Evolutionary conservation across 1,140 invertebrate species (phyloP).

Genomic region (Triops cancriformis): DNA sequence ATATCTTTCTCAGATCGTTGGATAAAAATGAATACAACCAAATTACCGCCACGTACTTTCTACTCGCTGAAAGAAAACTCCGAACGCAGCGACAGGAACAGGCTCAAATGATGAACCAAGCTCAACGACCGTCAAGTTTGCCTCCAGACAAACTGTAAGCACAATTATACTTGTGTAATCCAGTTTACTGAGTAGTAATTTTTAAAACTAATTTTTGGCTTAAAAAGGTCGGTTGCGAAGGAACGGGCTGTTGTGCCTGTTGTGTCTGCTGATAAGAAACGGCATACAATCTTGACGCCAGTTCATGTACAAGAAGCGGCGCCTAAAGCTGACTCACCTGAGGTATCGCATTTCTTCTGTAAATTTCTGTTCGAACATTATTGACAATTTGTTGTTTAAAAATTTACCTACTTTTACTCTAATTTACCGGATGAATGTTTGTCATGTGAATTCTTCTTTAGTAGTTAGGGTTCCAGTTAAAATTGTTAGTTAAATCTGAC

Average conservation of each 20-base stretch:
- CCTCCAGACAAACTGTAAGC: not conserved
- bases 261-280: not conserved
- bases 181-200: not conserved
- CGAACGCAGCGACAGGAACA: conserved; percentile 59
- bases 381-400: too few relatives aligned
- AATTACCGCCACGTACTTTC: conserved; percentile 95
- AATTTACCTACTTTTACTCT: too few relatives aligned
- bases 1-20: conserved; percentile 54
- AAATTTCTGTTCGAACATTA: too few relatives aligned
- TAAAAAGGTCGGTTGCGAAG: not conserved
- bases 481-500: too few relatives aligned
- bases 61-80: conserved; percentile 87
- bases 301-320: not conserved
- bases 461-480: too few relatives aligned
- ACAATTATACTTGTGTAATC: not conserved
- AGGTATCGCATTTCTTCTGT: not conserved
- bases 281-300: not conserved
- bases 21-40: conserved; percentile 97
- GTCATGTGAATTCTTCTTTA: too few relatives aligned
- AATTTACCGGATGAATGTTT: too few relatives aligned
- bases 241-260: not conserved
- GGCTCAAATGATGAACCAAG: conserved; percentile 24
- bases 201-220: not conserved
- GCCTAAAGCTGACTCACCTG: conserved; percentile 17
- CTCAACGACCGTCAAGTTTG: not conserved